Base-by-base conservation (phyloP, 2,888 invertebrate genomes). In the Polia nebulosa region DNA sequence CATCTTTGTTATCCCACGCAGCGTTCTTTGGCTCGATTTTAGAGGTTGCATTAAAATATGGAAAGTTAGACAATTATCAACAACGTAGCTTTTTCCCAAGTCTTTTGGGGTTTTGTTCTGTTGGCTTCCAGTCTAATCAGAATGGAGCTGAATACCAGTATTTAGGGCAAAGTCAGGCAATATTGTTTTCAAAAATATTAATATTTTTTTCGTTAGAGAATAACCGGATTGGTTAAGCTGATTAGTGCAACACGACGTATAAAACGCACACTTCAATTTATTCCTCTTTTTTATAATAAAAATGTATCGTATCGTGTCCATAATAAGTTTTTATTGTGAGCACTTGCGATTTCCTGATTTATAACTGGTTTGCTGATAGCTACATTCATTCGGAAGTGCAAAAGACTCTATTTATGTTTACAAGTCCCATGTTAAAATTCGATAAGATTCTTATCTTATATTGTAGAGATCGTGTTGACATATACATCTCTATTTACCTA, bases 321-420 rank as follows among this genome's bases (percentile, higher is more conserved):
- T 36, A 49, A 29, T 62, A 29, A 53, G 61, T 32, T 61, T 69
- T 56, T 29, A 56, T 55, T 58, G 49, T 22, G 8, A 34, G n/a
- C 47, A 55, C 51, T 72, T 72, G 63, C 55, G 57, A 67, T 75
- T 84, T 84, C 82, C 84, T 83, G 74, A 64, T 76, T 67, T 39
- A 15, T 68, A 78, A 74, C 80, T 41, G 83, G 80, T 83, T 69
- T 47, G 64, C 61, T 27, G 25, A 65, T 53, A 44, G 20, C n/a
- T 56, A 49, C 34, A 64, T 51, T 60, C 27, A 69, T 69, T 81
- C 74, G 81, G 81, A 81, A 81, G 74, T 80, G 68, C 68, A 77
- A 56, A 71, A 71, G 62, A 72, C 64, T 80, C 49, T 51, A 41
- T 27, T 29, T 53, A 62, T 47, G 9, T 63, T 52, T 7, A 52